Percentiles rank a stretch among this genome's conserved stretches.
Evolutionary conservation across 2,888 invertebrate genomes (phyloP).

Genomic region (Pollenia griseotomentosa): DNA sequence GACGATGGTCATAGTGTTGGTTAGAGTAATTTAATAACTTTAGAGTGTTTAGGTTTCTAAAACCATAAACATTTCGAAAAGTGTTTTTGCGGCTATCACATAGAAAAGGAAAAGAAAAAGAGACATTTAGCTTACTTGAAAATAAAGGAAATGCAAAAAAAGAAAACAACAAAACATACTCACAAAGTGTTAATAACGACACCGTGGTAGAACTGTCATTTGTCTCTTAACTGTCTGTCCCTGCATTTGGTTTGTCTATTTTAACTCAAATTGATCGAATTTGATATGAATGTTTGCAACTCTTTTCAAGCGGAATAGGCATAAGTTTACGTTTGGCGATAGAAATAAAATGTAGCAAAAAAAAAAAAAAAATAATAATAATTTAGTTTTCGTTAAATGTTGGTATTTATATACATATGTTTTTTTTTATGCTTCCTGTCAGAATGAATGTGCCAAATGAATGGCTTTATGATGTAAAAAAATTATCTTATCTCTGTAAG

Average conservation of each 20-base stretch:
- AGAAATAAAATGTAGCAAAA: neutral
- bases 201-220: slow-evolving; percentile 9
- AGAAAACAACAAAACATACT: neutral
- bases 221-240: neutral
- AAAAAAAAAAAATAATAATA: neutral
- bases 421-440: too few relatives aligned
- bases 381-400: neutral
- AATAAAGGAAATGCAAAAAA: slow-evolving; percentile 24
- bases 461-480: too few relatives aligned
- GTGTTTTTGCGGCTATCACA: slow-evolving; percentile 62
- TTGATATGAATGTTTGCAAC: neutral
- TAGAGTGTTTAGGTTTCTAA: slow-evolving; percentile 59
- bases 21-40: slow-evolving; percentile 66
- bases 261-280: neutral
- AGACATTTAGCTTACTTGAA: slow-evolving; percentile 16
- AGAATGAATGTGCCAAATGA: too few relatives aligned
- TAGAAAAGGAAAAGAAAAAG: slow-evolving; percentile 28
- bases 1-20: neutral
- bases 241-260: neutral
- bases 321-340: too few relatives aligned
- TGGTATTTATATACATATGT: too few relatives aligned
- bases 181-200: slow-evolving; percentile 6
- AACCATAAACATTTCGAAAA: slow-evolving; percentile 68
- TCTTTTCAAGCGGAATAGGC: neutral
- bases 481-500: too few relatives aligned